Evolutionary conservation across 2,797 vertebrate genomes (phyloP).

Genomic region (Diceros bicornis): DNA sequence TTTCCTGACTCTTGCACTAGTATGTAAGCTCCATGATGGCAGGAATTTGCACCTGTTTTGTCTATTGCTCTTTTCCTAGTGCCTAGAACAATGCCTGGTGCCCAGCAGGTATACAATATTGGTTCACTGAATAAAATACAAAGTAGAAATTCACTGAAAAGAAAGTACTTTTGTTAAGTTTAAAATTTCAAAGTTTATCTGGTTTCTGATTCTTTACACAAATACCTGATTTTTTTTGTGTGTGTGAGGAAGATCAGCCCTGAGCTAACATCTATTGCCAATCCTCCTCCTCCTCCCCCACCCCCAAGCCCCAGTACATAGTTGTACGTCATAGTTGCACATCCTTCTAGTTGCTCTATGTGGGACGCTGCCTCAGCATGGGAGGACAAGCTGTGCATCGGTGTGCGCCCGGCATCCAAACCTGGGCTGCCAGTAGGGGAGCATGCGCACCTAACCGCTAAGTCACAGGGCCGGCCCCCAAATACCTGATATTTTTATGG

Average conservation of each 20-base stretch:
- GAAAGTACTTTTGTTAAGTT: background rate
- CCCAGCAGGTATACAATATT: background rate
- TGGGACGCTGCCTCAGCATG: too few species aligned
- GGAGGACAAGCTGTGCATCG: too few species aligned
- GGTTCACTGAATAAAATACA: background rate
- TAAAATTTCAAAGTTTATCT: conserved; percentile 55
- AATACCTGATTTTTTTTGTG: background rate
- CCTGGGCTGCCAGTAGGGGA: too few species aligned
- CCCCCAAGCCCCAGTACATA: too few species aligned
- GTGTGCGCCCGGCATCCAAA: too few species aligned
- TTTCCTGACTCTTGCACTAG: background rate
- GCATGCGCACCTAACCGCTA: too few species aligned
- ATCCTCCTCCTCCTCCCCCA: too few species aligned
- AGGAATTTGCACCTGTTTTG: background rate
- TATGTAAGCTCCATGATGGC: background rate
- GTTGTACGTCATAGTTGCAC: too few species aligned
- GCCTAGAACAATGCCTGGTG: background rate
- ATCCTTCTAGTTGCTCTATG: too few species aligned
- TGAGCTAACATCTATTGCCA: too few species aligned
- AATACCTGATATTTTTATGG: background rate
- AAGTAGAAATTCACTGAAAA: background rate
- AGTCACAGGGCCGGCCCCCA: background rate
- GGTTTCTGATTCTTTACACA: background rate
- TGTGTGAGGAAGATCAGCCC: too few species aligned
- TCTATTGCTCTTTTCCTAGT: background rate